Percentiles rank a stretch among this genome's conserved stretches.
phyloP scores from a whole-genome alignment of 64 coral and sea anemone species.

The Orbicella faveolata region DNA sequence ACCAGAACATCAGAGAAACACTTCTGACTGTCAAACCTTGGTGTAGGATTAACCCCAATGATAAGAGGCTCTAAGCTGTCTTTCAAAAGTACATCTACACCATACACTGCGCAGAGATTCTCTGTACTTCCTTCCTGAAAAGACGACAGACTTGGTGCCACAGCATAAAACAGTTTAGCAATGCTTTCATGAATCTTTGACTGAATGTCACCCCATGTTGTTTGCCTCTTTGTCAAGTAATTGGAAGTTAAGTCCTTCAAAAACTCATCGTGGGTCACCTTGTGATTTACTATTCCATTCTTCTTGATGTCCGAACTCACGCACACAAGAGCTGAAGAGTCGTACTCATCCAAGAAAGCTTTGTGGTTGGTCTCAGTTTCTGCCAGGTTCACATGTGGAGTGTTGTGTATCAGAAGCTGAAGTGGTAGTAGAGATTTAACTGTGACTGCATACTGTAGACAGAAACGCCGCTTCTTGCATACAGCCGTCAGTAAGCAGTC shows the following conservation, averaged over 20 bases:
- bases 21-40: constrained; percentile 38
- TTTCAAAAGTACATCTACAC: constrained; percentile 57
- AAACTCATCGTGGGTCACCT: constrained; percentile 62
- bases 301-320: background rate
- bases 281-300: constrained; percentile 30
- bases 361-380: constrained; percentile 31
- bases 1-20: constrained; percentile 47
- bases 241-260: constrained; percentile 34
- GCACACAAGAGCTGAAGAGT: constrained; percentile 43
- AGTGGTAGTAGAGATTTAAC: constrained; percentile 64
- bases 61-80: constrained; percentile 48
- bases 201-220: constrained; percentile 59
- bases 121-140: constrained; percentile 9
- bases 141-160: constrained; percentile 45
- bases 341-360: constrained; percentile 64
- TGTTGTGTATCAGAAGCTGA: constrained; percentile 68
- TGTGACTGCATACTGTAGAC: constrained; percentile 80
- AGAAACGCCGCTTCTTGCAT: constrained; percentile 65
- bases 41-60: constrained; percentile 50
- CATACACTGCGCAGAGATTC: constrained; percentile 54
- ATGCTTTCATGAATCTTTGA: constrained; percentile 46
- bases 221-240: constrained; percentile 42
- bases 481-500: constrained; percentile 49
- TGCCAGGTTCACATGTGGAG: constrained; percentile 56
- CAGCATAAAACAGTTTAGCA: constrained; percentile 55